A percentile compares a stretch with the other conserved stretches of the same genome.
Conservation (phyloP, 1,140 invertebrate species). For the Dysdera silvatica region DNA sequence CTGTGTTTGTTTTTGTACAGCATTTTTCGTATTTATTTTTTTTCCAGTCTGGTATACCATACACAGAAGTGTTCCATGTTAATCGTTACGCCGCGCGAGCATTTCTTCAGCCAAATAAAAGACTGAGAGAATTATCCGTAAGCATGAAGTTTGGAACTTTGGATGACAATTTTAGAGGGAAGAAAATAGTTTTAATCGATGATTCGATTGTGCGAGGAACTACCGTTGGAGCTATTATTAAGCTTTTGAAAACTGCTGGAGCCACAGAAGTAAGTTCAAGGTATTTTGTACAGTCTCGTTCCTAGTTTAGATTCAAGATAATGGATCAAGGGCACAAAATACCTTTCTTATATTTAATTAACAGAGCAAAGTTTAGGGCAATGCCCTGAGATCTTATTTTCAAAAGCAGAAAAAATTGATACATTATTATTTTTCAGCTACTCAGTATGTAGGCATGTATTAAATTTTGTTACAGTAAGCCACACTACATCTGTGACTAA, state of each 20-base stretch:
- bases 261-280: slow-evolving; percentile 66
- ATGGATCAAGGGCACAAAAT: too few species aligned
- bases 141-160: slow-evolving; percentile 95
- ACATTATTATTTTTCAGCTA: too few species aligned
- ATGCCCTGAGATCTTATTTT: too few species aligned
- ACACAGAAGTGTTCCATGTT: slow-evolving; percentile 87
- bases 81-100: slow-evolving; percentile 92
- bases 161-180: slow-evolving; percentile 79
- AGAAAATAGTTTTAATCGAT: slow-evolving; percentile 79
- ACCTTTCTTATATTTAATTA: too few species aligned
- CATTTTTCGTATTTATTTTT: too few species aligned
- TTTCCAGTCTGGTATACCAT: slow-evolving; percentile 60
- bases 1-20: too few species aligned
- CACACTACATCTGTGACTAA: too few species aligned
- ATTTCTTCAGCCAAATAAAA: slow-evolving; percentile 88
- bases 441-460: too few species aligned
- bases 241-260: slow-evolving; percentile 78
- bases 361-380: too few species aligned
- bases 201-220: slow-evolving; percentile 95
- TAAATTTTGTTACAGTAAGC: too few species aligned
- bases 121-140: slow-evolving; percentile 77
- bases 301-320: too few species aligned
- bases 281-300: background rate
- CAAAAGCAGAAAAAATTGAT: too few species aligned
- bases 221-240: slow-evolving; percentile 91